A percentile compares a stretch with the other conserved stretches of the same genome.
Conservation (phyloP, 2,113 vertebrate genomes). For the Ameiurus melas region DNA sequence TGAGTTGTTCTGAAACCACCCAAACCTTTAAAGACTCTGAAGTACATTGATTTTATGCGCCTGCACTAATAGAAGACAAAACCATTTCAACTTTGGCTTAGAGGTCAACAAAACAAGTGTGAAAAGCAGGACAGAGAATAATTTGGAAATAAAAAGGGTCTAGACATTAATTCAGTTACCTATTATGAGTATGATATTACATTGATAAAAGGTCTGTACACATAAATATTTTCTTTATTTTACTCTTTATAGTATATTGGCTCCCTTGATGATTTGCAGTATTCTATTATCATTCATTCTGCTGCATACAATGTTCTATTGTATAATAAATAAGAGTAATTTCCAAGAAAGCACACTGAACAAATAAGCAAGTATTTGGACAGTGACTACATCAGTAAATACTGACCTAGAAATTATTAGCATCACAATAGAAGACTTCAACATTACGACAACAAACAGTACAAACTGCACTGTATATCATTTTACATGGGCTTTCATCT, state of each 20-base stretch:
- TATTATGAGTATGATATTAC: conserved; percentile 13
- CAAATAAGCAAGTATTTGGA: conserved; percentile 23
- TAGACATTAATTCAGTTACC: background rate
- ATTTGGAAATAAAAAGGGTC: background rate
- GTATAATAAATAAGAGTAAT: conserved; percentile 19
- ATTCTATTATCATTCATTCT: background rate
- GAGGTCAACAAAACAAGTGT: background rate
- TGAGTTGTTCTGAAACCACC: background rate
- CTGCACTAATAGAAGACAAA: background rate
- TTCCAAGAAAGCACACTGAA: background rate
- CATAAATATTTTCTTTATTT: conserved; percentile 19
- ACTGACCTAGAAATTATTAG: conserved; percentile 7
- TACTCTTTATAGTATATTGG: background rate
- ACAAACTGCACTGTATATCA: conserved; percentile 46
- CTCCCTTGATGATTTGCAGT: background rate
- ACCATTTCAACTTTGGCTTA: background rate
- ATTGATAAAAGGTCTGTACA: background rate
- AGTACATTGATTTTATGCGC: background rate
- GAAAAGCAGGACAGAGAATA: background rate
- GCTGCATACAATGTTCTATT: background rate
- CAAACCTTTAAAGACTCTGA: background rate
- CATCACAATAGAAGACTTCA: background rate
- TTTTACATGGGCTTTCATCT: conserved; percentile 63
- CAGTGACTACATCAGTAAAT: background rate
- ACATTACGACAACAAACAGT: conserved; percentile 26